phyloP scores from a whole-genome alignment of 2,797 vertebrate species.

The Mionectes olivaceus region DNA sequence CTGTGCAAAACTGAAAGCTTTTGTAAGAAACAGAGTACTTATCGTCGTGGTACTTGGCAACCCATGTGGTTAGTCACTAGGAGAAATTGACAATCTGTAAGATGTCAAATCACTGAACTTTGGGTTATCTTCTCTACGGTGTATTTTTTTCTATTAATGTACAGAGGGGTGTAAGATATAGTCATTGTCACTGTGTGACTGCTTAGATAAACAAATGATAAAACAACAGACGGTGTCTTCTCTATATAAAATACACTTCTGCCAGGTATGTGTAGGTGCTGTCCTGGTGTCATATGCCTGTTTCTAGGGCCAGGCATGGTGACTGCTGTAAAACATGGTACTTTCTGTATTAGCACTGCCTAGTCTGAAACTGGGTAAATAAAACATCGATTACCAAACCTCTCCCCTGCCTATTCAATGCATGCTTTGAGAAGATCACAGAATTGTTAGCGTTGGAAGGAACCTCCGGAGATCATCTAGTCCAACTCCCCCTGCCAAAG shows the following conservation, averaged over 20 bases:
- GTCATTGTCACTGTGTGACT: background rate
- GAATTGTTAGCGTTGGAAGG: background rate
- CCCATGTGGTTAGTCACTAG: background rate
- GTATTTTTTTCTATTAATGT: background rate
- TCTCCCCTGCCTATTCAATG: background rate
- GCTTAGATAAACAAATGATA: background rate
- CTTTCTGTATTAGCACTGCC: background rate
- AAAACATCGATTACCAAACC: background rate
- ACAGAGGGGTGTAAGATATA: background rate
- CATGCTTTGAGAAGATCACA: background rate
- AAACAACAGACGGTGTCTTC: background rate
- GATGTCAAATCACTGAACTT: background rate
- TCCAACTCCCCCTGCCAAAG: background rate
- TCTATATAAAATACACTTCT: background rate
- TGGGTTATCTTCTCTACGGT: background rate
- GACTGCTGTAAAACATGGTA: background rate
- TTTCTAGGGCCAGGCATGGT: fast-evolving
- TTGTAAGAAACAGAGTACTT: background rate
- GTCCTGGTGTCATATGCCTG: background rate
- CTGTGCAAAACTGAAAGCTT: background rate
- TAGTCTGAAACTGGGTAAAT: background rate
- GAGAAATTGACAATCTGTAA: background rate
- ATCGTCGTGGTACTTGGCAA: background rate
- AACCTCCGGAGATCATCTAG: background rate
- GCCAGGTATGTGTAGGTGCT: background rate